phyloP scores from a whole-genome alignment of 2,797 vertebrate genomes.

The Rousettus madagascariensis region DNA sequence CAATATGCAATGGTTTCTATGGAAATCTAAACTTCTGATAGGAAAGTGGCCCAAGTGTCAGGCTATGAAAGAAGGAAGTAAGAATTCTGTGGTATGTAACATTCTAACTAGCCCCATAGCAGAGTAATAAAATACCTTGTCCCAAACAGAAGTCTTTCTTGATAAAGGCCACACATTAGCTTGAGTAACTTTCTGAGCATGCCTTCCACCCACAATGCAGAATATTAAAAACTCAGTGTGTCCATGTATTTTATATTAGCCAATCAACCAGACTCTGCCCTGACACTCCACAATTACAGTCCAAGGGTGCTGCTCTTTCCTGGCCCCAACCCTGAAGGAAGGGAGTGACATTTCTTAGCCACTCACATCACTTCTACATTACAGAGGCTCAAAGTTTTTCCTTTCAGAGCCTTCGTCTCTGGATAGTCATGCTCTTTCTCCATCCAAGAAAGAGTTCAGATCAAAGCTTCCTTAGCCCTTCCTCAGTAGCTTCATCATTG shows the following conservation, averaged over 20 bases:
- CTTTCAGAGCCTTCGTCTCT: background rate
- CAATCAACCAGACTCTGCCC: background rate
- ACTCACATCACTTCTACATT: background rate
- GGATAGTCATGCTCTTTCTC: background rate
- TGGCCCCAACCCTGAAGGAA: background rate
- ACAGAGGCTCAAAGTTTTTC: background rate
- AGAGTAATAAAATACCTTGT: background rate
- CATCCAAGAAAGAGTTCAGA: background rate
- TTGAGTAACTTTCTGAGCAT: background rate
- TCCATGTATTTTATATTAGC: background rate
- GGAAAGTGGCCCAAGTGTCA: background rate
- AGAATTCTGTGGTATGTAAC: background rate
- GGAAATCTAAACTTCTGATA: background rate
- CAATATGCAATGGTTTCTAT: background rate
- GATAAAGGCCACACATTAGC: background rate
- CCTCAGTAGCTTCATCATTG: background rate
- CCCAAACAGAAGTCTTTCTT: background rate
- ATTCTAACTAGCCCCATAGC: background rate
- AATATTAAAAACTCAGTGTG: background rate
- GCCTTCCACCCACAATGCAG: background rate
- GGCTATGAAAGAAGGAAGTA: background rate
- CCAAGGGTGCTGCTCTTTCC: background rate
- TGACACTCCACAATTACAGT: background rate
- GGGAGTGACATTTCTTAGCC: background rate
- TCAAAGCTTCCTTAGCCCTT: background rate